Conservation (phyloP, 1,140 invertebrate genomes). For the Tetraneura akinire region DNA sequence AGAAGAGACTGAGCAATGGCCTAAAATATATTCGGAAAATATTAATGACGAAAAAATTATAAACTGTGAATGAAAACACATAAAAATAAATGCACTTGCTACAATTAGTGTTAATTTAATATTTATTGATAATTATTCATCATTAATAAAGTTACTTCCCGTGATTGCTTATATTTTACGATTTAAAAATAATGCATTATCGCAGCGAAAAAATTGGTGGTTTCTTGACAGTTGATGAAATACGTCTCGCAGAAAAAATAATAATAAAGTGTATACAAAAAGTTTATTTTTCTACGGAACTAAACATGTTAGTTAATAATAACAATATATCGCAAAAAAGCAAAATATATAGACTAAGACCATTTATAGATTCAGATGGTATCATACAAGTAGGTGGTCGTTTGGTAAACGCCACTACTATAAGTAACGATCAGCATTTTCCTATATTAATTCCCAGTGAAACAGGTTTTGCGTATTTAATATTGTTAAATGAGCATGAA, state of each 20-base stretch:
- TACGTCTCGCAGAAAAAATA: background rate
- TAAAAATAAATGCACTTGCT: background rate
- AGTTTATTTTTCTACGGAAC: background rate
- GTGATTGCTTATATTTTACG: background rate
- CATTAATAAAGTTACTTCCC: background rate
- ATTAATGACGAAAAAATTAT: background rate
- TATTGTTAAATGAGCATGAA: conserved; percentile 27
- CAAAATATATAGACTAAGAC: no score
- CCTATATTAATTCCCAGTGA: background rate
- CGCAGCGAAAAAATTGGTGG: background rate
- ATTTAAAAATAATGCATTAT: conserved; percentile 3
- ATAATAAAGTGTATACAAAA: background rate
- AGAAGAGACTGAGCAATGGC: background rate
- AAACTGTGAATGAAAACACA: background rate
- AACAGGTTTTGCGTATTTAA: conserved; percentile 21
- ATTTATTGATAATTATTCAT: background rate
- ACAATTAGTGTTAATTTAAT: background rate
- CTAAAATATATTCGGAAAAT: background rate
- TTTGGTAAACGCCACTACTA: no score
- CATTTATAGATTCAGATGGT: no score
- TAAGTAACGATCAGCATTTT: conserved; percentile 7
- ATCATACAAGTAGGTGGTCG: no score
- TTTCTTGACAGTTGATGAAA: background rate
- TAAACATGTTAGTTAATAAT: background rate
- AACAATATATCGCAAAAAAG: background rate